Percentiles rank a stretch among this genome's conserved stretches.
Conservation (phyloP, 92 coral and sea anemone genomes). For the Palythoa heliodiscus region DNA sequence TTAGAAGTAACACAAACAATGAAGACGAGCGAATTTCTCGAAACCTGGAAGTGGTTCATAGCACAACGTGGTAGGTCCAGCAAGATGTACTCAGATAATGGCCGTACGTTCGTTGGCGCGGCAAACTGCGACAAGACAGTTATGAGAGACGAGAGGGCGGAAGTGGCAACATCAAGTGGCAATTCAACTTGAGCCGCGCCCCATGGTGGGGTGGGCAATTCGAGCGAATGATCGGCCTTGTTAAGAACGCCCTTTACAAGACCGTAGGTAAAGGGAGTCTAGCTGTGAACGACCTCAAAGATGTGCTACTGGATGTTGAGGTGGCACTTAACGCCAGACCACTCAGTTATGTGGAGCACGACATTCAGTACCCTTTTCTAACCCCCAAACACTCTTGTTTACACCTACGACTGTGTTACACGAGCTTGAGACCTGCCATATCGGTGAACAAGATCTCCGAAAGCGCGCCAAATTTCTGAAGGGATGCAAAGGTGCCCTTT, state of each 20-base stretch:
- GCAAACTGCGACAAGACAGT: not conserved
- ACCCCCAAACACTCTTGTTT: not conserved
- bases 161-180: not conserved
- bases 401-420: not conserved
- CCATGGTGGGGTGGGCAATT: constrained; percentile 12
- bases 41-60: not conserved
- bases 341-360: not conserved
- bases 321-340: too few relatives aligned
- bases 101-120: not conserved
- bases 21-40: constrained; percentile 1
- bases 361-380: not conserved
- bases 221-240: constrained; percentile 1
- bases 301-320: not conserved
- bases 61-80: not conserved
- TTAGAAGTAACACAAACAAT: not conserved
- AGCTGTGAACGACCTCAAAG: not conserved
- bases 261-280: not conserved
- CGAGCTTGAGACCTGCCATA: not conserved
- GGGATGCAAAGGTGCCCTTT: too few relatives aligned
- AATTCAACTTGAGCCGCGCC: too few relatives aligned
- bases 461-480: not conserved
- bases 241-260: constrained; percentile 10
- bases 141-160: not conserved
- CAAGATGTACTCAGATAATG: not conserved
- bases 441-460: not conserved